Evolutionary conservation across 2,113 vertebrate species (phyloP).

Genomic region (Leiothrix lutea): DNA sequence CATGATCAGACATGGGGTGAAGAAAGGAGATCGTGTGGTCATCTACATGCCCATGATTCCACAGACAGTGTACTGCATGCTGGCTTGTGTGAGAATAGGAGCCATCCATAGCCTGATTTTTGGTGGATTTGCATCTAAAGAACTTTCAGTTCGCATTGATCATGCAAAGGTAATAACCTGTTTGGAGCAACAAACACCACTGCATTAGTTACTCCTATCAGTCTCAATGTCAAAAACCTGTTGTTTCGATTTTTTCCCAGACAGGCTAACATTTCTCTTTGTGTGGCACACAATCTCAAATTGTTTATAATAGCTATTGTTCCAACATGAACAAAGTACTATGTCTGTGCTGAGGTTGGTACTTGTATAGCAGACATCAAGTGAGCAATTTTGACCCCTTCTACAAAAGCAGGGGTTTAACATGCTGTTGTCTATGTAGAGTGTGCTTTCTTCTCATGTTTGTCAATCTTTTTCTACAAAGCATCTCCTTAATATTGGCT

Average conservation of each 20-base stretch:
- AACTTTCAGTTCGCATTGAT: slow-evolving; percentile 89
- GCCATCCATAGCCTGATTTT: slow-evolving; percentile 97
- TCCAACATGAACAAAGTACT: not conserved
- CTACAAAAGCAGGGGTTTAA: not conserved
- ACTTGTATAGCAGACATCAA: not conserved
- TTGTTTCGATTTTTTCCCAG: not conserved
- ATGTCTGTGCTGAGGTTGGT: not conserved
- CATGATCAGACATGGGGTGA: slow-evolving; percentile 84
- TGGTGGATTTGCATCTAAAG: slow-evolving; percentile 94
- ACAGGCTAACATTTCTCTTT: not conserved
- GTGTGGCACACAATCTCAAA: not conserved
- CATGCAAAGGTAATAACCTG: slow-evolving; percentile 85
- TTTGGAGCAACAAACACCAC: not conserved
- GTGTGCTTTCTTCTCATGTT: not conserved
- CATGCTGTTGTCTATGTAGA: not conserved
- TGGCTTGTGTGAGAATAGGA: slow-evolving; percentile 93
- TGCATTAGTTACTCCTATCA: not conserved
- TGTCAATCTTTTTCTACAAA: not conserved
- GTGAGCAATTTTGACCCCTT: not conserved
- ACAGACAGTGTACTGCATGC: slow-evolving; percentile 91
- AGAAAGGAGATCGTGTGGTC: slow-evolving; percentile 89
- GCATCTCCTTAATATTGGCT: not conserved
- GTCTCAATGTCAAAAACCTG: not conserved
- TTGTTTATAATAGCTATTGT: not conserved
- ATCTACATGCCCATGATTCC: slow-evolving; percentile 99